Evolutionary conservation across 2,888 invertebrate genomes (phyloP), one percentile per base, ranked within the genome.

Genomic region (Clanis bilineata): DNA sequence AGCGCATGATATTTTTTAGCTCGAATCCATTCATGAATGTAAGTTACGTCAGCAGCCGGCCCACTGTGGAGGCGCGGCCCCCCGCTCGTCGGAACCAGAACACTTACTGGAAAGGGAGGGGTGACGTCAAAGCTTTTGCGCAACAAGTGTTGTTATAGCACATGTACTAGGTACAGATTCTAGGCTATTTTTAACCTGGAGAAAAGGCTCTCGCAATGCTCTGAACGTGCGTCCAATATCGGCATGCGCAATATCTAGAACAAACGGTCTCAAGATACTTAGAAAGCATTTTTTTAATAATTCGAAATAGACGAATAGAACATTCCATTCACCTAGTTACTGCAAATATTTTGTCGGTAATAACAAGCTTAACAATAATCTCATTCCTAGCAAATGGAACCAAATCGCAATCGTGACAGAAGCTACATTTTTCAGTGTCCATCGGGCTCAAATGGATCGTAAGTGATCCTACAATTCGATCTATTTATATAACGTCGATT

Each of bases 1-100:
- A 73, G 65, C 62, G 62, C 70, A 77, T 76, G 73, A 72, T 73
- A 70, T 73, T 77, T 77, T 79, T 79, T 77, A 80, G 82, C 69
- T 80, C 76, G 80, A 77, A 83, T 86, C 83, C 90, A 90, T 91
- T 90, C 90, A 90, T 90, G 82, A 89, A 88, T 75, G 77, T 85
- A 77, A 78, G 80, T 84, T 87, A 90, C 90, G 90, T 91, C 90
- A 90, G 84, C 77, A 76, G 64, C 74, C 74, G 66, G 72, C 82
- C 80, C 75, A 70, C 75, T 68, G 69, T 79, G 85, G 82, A 79
- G 86, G 83, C 80, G 80, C 83, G 80, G 74, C 82, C 81, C 80
- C 78, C 75, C 66, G 64, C 66, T 62, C 68, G 66, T 71, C 62
- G 71, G 67, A 64, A 63, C 67, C 63, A 71, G 68, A 71, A 67